Evolutionary conservation across 1,140 invertebrate genomes (phyloP).

Genomic region (Euwallacea fornicatus): DNA sequence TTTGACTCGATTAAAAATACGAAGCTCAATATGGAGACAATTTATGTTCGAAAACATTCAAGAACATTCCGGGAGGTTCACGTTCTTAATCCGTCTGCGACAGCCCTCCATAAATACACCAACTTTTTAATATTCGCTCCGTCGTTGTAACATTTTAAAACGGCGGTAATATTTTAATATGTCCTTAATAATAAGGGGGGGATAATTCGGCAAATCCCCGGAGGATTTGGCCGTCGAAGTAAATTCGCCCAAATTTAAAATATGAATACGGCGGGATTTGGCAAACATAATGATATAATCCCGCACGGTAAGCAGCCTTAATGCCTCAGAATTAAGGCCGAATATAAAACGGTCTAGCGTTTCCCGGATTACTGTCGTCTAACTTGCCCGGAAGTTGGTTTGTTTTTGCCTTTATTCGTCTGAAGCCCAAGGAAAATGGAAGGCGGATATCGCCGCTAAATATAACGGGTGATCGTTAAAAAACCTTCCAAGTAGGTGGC

Average conservation of each 20-base stretch:
- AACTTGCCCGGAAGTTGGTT: conserved; percentile 18
- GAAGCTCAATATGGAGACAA: no score
- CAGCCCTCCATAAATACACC: no score
- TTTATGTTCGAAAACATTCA: no score
- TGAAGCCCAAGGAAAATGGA: no score
- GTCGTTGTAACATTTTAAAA: background rate
- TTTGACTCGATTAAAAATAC: no score
- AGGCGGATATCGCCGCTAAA: no score
- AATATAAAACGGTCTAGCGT: conserved; percentile 29
- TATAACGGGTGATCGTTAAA: no score
- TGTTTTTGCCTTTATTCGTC: background rate
- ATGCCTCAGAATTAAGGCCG: conserved; percentile 26
- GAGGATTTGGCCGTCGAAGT: conserved; percentile 23
- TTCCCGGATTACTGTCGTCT: conserved; percentile 33
- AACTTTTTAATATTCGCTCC: background rate
- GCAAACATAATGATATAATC: conserved; percentile 33
- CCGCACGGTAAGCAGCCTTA: conserved; percentile 27
- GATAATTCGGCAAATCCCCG: conserved; percentile 9
- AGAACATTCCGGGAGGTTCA: no score
- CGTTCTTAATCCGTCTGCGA: no score
- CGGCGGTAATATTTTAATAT: conserved; percentile 10
- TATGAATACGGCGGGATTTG: conserved; percentile 29
- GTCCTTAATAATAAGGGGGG: conserved; percentile 19
- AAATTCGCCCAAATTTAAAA: conserved; percentile 29
- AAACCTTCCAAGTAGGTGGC: no score